Percentiles rank a stretch among this genome's conserved stretches.
phyloP scores from a whole-genome alignment of 2,797 vertebrate species.

The Falco peregrinus region DNA sequence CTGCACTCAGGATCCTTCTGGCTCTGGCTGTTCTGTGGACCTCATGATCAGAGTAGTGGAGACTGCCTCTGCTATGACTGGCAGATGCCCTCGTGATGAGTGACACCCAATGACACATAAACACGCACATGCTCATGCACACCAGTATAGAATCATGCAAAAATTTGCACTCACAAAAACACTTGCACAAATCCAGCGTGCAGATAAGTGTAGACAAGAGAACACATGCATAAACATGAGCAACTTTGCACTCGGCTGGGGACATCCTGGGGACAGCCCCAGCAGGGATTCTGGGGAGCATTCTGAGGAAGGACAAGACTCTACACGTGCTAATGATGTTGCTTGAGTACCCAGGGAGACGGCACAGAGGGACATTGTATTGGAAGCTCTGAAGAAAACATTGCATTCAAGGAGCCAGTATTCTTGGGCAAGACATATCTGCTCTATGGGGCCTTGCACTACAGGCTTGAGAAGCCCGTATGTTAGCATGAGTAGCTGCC shows the following conservation, averaged over 20 bases:
- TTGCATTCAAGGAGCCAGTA: too few relatives aligned
- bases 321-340: background rate
- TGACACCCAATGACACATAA: background rate
- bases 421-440: too few relatives aligned
- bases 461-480: background rate
- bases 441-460: background rate
- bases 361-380: background rate
- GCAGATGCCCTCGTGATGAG: background rate
- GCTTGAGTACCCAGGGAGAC: background rate
- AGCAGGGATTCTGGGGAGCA: background rate
- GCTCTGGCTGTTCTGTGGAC: background rate
- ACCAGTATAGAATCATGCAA: background rate
- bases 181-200: too few relatives aligned
- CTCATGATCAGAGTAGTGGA: background rate
- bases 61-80: background rate
- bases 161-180: background rate
- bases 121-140: background rate
- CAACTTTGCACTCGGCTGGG: background rate
- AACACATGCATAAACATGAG: background rate
- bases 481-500: background rate
- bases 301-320: background rate
- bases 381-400: too few relatives aligned
- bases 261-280: accelerated
- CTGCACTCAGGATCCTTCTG: background rate
- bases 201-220: background rate